phyloP scores from a whole-genome alignment of 2,888 invertebrate genomes.

The Mesodorylaimus sp. region DNA sequence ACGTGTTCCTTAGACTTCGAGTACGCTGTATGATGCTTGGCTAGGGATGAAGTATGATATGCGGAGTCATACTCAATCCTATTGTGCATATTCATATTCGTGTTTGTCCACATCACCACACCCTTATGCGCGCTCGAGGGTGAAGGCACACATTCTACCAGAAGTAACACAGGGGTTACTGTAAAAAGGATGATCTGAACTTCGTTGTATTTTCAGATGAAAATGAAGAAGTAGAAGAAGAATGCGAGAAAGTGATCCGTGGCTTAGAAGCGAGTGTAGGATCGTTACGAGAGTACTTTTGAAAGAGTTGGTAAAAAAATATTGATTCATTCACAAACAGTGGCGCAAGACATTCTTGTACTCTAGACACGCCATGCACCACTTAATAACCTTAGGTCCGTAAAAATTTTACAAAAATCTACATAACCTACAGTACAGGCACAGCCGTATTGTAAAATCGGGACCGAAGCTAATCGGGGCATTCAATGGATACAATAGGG shows the following conservation, averaged over 20 bases:
- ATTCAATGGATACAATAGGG: conserved; percentile 14
- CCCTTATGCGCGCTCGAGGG: not conserved
- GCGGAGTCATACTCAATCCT: no score
- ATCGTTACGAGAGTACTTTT: conserved; percentile 50
- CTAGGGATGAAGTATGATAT: no score
- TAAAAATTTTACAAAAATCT: no score
- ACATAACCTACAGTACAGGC: no score
- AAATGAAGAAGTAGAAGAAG: conserved; percentile 51
- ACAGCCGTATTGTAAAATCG: no score
- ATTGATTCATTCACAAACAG: not conserved
- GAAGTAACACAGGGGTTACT: not conserved
- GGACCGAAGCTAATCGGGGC: conserved; percentile 13
- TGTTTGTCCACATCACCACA: not conserved
- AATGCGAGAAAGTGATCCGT: conserved; percentile 57
- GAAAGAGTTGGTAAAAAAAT: not conserved
- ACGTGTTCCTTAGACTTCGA: no score
- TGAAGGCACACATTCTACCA: not conserved
- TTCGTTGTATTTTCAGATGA: no score
- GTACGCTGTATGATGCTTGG: no score
- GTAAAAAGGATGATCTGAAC: not conserved
- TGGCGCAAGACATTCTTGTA: not conserved
- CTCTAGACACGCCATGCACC: not conserved
- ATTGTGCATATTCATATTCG: no score
- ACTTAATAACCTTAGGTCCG: no score
- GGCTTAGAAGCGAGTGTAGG: conserved; percentile 68